Evolutionary conservation across 2,113 vertebrate species (phyloP).

Genomic region (Tachysurus fulvidraco): DNA sequence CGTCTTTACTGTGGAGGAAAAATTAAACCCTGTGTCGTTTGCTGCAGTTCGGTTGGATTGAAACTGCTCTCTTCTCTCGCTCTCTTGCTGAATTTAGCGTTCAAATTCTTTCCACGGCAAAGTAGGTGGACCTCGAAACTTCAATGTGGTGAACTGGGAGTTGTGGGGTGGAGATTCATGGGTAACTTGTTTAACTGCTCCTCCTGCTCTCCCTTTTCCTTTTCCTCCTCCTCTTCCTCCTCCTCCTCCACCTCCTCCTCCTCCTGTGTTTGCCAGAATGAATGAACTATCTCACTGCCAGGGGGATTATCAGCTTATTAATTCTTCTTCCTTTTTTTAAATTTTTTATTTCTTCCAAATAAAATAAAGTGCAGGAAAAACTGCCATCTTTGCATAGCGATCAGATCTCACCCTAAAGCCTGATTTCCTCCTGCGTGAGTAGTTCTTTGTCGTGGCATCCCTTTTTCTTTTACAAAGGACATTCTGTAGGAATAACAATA

Average conservation of each 20-base stretch:
- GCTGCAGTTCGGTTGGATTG: conserved; percentile 50
- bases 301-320: conserved; percentile 6
- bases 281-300: conserved; percentile 57
- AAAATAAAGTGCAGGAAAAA: background rate
- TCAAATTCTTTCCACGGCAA: conserved; percentile 72
- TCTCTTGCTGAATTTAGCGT: conserved; percentile 60
- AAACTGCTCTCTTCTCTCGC: conserved; percentile 58
- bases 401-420: background rate
- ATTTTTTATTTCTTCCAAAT: background rate
- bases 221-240: background rate
- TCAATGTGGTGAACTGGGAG: conserved; percentile 78
- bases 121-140: conserved; percentile 74
- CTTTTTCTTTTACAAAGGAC: background rate
- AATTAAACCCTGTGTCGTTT: background rate
- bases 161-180: conserved; percentile 80
- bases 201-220: background rate
- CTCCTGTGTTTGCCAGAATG: conserved; percentile 67
- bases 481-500: background rate
- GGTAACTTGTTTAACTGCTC: conserved; percentile 64
- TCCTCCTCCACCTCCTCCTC: conserved; percentile 47
- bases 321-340: background rate
- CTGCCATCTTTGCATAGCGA: background rate
- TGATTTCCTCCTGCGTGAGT: conserved; percentile 41
- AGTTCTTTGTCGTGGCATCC: conserved; percentile 49
- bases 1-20: no score